Base-by-base conservation (phyloP, 1,140 invertebrate genomes). In the Oryctes rhinoceros region DNA sequence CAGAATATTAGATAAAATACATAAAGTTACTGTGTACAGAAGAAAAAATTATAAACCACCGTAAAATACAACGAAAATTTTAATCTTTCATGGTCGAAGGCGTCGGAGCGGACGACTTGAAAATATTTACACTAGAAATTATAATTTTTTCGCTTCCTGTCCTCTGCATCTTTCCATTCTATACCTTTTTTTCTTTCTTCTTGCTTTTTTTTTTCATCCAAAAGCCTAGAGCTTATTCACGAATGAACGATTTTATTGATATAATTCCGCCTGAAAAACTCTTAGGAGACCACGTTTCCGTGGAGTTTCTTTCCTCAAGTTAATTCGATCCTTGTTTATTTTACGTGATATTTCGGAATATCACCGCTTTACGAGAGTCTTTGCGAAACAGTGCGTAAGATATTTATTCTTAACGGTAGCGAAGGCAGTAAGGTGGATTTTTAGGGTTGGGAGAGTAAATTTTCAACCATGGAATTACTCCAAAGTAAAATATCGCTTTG, bases 61-160 rank as follows among this genome's bases (percentile, higher is more conserved):
- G 53, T 59, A 59, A 59, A 59, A 11, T 53, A 4, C 49, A 3
- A 11, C n/a, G n/a, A 53, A 53, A 53, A 18, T 59, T 6, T 59
- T 59, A 59, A 59, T 59, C 6, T 59, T 6, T 15, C 53, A 15
- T 18, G 15, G 53, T n/a, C 18, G 53, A n/a, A 59, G 18, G 53
- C 53, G 53, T 59, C 18, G 18, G n/a, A 59, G 13, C 53, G 53
- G 53, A 59, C 53, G 53, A 18, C 13, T 59, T n/a, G 53, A 18
- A 59, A 59, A 59, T 59, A 59, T 59, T 59, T 59, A 59, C 53
- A 59, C 53, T 59, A n/a, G 15, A 59, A 59, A 59, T 59, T 59
- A 59, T 59, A n/a, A 13, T 59, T 59, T 59, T 59, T 59, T 30
- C 24, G 24, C 18, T 18, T 59, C 15, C n/a, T 15, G n/a, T 59